Evolutionary conservation across 1,140 invertebrate genomes (phyloP).

Genomic region (Aphis craccivora): DNA sequence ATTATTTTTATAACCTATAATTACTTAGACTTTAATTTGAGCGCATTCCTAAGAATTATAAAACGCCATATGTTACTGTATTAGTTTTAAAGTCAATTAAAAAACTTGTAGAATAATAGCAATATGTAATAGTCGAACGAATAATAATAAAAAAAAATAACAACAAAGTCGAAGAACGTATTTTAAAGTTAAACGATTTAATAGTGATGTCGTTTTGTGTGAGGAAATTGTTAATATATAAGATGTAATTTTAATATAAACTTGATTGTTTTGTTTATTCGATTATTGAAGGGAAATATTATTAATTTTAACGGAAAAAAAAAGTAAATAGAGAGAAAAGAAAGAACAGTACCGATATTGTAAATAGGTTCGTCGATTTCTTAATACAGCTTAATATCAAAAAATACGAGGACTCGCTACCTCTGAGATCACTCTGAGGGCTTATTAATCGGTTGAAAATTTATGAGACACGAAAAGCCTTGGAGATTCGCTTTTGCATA

Average conservation of each 20-base stretch:
- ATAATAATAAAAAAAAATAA: background rate
- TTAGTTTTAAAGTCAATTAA: background rate
- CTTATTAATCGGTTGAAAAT: background rate
- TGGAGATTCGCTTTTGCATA: conserved; percentile 50
- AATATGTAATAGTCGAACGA: background rate
- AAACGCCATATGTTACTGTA: background rate
- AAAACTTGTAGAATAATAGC: background rate
- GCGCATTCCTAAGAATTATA: conserved; percentile 43
- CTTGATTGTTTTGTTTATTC: background rate
- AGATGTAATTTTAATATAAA: background rate
- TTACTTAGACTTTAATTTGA: conserved; percentile 46
- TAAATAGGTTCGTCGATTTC: background rate
- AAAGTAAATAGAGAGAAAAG: background rate
- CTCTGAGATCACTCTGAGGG: background rate
- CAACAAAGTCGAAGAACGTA: background rate
- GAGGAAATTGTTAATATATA: background rate
- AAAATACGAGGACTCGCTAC: background rate
- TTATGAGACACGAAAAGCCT: conserved; percentile 40
- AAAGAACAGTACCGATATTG: background rate
- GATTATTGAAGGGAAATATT: background rate
- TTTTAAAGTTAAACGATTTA: background rate
- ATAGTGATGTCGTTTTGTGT: background rate
- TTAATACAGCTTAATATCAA: conserved; percentile 2
- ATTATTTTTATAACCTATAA: background rate
- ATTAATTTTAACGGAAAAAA: background rate